phyloP scores from a whole-genome alignment of 2,797 vertebrate genomes.

The Oryzias sinensis region DNA sequence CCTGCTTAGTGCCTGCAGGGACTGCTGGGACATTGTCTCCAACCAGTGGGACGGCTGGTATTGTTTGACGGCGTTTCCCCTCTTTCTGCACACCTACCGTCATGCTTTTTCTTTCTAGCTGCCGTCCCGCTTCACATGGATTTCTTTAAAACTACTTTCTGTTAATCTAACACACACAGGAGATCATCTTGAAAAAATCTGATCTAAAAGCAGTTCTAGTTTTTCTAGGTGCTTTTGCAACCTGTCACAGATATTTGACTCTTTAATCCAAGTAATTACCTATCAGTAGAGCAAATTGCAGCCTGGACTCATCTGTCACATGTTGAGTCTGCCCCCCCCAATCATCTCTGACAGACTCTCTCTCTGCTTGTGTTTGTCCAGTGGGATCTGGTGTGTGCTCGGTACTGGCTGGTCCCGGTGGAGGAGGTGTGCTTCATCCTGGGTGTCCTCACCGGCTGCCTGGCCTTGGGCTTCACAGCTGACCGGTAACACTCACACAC shows the following conservation, averaged over 20 bases:
- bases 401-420: slow-evolving; percentile 88
- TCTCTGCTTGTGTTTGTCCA: slow-evolving; percentile 44
- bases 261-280: neutral
- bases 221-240: neutral
- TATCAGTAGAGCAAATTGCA: neutral
- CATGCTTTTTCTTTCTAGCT: slow-evolving; percentile 26
- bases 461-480: slow-evolving; percentile 81
- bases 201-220: slow-evolving; percentile 17
- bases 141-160: slow-evolving; percentile 50
- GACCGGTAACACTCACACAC: slow-evolving; percentile 80
- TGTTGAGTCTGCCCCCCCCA: too few species aligned
- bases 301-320: too few species aligned
- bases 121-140: slow-evolving; percentile 2
- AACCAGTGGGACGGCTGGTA: slow-evolving; percentile 26
- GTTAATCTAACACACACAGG: slow-evolving; percentile 1
- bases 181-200: slow-evolving; percentile 49
- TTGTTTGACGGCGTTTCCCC: slow-evolving; percentile 44
- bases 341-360: neutral
- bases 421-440: slow-evolving; percentile 90
- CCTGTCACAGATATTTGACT: neutral
- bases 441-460: slow-evolving; percentile 83
- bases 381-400: slow-evolving; percentile 89
- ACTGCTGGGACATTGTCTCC: slow-evolving; percentile 11
- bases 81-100: slow-evolving; percentile 35
- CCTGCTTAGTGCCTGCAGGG: neutral